phyloP scores from a whole-genome alignment of 2,797 vertebrate species.

The Lithobates sylvaticus region DNA sequence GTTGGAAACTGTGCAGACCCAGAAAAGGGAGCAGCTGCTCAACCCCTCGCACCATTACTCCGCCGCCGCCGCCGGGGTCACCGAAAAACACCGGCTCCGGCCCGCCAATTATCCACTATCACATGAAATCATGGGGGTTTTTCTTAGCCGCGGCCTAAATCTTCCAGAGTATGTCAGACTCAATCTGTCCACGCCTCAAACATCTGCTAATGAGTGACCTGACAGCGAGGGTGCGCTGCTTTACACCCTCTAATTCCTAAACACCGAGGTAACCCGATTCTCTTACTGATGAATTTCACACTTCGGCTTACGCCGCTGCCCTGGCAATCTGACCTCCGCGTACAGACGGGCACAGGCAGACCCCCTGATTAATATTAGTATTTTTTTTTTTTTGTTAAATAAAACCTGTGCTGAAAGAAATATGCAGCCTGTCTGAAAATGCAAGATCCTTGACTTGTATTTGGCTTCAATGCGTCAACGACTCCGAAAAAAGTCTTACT shows the following conservation, averaged over 20 bases:
- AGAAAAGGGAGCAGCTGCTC: constrained; percentile 18
- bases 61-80: constrained; percentile 20
- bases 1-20: neutral
- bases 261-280: constrained; percentile 8
- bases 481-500: too few species aligned
- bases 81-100: neutral
- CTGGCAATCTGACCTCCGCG: constrained; percentile 32
- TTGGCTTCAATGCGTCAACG: too few species aligned
- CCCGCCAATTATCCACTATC: constrained; percentile 46
- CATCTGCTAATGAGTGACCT: constrained; percentile 52
- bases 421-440: too few species aligned
- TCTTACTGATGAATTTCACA: constrained; percentile 29
- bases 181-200: constrained; percentile 19
- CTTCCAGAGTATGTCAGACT: constrained; percentile 43
- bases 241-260: constrained; percentile 15
- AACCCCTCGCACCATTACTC: constrained; percentile 14
- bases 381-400: too few species aligned
- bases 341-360: neutral
- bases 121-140: constrained; percentile 10
- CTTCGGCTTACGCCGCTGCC: constrained; percentile 6
- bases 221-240: neutral
- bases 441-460: too few species aligned
- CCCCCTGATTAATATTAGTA: too few species aligned
- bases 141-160: constrained; percentile 21
- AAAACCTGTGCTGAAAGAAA: too few species aligned